phyloP scores from a whole-genome alignment of 2,888 invertebrate species.

The Nemotelus nigrinus region DNA sequence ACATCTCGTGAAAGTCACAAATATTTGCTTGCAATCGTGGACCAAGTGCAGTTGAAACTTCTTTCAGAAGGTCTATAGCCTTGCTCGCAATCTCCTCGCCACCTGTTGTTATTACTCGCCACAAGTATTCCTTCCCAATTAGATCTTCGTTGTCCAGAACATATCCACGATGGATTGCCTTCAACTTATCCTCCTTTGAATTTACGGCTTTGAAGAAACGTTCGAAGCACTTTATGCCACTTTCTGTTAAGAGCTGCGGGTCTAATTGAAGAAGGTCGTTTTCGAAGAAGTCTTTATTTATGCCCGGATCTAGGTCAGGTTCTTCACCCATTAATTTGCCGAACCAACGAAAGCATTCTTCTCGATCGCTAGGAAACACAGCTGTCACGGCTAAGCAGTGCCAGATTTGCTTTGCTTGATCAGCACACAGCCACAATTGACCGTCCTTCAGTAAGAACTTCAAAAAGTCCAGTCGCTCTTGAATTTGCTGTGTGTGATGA shows the following conservation, averaged over 20 bases:
- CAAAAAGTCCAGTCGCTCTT: slow-evolving; percentile 92
- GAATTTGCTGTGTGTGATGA: slow-evolving; percentile 91
- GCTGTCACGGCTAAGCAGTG: slow-evolving; percentile 93
- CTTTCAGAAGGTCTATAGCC: slow-evolving; percentile 90
- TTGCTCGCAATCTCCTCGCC: slow-evolving; percentile 92
- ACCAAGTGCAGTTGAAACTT: slow-evolving; percentile 93
- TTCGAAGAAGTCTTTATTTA: slow-evolving; percentile 95
- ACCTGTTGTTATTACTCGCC: slow-evolving; percentile 91
- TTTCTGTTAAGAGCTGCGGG: slow-evolving; percentile 90
- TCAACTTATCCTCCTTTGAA: slow-evolving; percentile 91
- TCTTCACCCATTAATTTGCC: slow-evolving; percentile 97
- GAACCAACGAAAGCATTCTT: slow-evolving; percentile 98
- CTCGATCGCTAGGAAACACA: slow-evolving; percentile 90
- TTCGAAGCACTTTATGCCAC: slow-evolving; percentile 91
- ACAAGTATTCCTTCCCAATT: slow-evolving; percentile 95
- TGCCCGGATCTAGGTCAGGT: slow-evolving; percentile 95
- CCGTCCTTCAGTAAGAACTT: slow-evolving; percentile 94
- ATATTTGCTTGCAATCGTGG: slow-evolving; percentile 82
- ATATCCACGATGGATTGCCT: slow-evolving; percentile 84
- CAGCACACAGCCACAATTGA: slow-evolving; percentile 94
- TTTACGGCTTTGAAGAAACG: slow-evolving; percentile 81
- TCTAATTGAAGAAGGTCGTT: slow-evolving; percentile 92
- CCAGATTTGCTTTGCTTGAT: slow-evolving; percentile 98
- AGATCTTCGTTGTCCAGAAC: slow-evolving; percentile 93
- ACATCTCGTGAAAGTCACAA: slow-evolving; percentile 88